Evolutionary conservation across 30 jellyfish, hydroid and myxozoan species (phyloP).

Genomic region (Phacellophora camtschatica): DNA sequence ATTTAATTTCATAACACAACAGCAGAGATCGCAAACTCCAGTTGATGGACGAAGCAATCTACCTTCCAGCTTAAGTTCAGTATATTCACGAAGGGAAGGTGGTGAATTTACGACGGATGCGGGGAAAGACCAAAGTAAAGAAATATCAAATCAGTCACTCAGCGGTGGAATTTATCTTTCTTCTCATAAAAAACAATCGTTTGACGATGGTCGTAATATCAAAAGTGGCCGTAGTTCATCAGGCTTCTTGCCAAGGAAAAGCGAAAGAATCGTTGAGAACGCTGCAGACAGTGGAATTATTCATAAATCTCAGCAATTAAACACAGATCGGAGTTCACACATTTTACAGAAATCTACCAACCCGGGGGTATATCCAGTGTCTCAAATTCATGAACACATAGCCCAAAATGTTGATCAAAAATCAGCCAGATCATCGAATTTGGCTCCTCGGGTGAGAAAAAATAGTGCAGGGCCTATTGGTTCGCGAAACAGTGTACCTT

Average conservation of each 20-base stretch:
- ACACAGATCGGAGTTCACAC: constrained; percentile 41
- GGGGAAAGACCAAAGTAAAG: constrained; percentile 52
- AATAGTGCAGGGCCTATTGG: constrained; percentile 32
- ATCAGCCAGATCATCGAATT: constrained; percentile 17
- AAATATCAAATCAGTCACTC: background rate
- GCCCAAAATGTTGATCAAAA: constrained; percentile 22
- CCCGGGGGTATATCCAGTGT: constrained; percentile 43
- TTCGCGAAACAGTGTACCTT: constrained; percentile 16
- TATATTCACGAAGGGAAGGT: background rate
- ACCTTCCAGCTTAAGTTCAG: background rate
- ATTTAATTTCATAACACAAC: constrained; percentile 30
- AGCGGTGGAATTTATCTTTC: constrained; percentile 18
- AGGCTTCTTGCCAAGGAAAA: constrained; percentile 5
- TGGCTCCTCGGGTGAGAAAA: constrained; percentile 28
- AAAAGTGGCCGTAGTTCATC: background rate
- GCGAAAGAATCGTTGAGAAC: constrained; percentile 2
- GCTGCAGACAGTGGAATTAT: background rate
- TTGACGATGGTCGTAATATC: constrained; percentile 1
- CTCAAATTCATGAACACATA: constrained; percentile 13
- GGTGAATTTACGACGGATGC: constrained; percentile 32
- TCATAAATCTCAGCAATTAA: constrained; percentile 10
- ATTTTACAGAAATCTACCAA: constrained; percentile 22
- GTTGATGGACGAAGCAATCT: constrained; percentile 1
- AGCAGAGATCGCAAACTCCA: constrained; percentile 19
- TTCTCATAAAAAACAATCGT: background rate